Evolutionary conservation across 2,113 vertebrate species (phyloP).

Genomic region (Sciurus niger): DNA sequence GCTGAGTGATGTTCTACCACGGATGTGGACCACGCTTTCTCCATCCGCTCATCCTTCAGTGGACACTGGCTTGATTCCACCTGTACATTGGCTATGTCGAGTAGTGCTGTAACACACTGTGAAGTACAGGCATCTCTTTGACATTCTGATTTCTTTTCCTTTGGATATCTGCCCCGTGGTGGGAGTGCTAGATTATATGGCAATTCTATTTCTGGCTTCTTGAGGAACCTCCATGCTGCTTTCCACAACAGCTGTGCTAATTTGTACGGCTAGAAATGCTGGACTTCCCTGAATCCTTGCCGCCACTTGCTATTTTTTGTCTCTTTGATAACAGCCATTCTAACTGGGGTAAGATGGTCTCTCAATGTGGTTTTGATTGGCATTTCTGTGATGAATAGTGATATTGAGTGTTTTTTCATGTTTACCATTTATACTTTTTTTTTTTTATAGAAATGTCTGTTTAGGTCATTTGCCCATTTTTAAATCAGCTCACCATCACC

Average conservation of each 20-base stretch:
- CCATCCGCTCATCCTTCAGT: background rate
- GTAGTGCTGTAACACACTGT: too few species aligned
- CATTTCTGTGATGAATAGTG: background rate
- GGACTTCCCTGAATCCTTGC: background rate
- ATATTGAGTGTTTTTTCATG: background rate
- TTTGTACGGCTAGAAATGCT: too few species aligned
- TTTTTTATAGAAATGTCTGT: background rate
- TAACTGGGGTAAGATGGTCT: background rate
- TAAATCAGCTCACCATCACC: too few species aligned
- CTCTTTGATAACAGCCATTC: background rate
- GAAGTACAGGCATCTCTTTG: background rate
- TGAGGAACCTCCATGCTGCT: too few species aligned
- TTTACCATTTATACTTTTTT: background rate
- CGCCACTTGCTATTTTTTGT: background rate
- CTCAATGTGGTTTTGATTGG: too few species aligned
- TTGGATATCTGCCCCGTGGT: background rate
- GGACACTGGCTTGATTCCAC: too few species aligned
- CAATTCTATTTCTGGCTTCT: too few species aligned
- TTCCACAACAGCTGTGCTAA: too few species aligned
- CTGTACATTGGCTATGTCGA: too few species aligned
- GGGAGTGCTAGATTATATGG: background rate
- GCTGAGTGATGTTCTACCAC: too few species aligned
- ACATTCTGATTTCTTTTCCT: background rate
- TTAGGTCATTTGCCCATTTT: background rate
- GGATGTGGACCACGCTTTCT: background rate